Percentiles rank a stretch among this genome's conserved stretches.
Conservation (phyloP, 2,797 vertebrate genomes). For the Danio kyathit region DNA sequence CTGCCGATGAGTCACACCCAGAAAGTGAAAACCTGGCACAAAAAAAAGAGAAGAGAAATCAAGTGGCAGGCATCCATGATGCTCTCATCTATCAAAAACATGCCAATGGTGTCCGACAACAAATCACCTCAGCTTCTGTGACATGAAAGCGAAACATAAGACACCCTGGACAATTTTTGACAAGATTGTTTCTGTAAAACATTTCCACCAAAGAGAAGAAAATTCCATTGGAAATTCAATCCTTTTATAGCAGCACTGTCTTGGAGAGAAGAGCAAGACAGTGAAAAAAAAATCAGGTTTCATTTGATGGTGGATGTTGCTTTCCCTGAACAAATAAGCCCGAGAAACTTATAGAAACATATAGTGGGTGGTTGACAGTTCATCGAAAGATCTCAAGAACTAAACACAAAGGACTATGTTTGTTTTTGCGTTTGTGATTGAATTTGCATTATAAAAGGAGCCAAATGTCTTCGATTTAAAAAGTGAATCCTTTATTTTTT, state of each 20-base stretch:
- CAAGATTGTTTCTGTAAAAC: not conserved
- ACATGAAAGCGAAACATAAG: constrained; percentile 2
- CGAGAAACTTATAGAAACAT: constrained; percentile 6
- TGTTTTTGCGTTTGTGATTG: not conserved
- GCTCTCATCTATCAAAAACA: not conserved
- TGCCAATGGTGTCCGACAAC: not conserved
- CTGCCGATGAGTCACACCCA: not conserved
- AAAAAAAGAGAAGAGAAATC: not conserved
- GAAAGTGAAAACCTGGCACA: not conserved
- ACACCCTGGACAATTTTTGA: not conserved
- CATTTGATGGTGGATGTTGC: constrained; percentile 7
- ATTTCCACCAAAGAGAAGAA: not conserved
- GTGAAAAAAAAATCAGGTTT: not conserved
- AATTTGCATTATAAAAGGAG: constrained; percentile 21
- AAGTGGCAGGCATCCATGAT: not conserved
- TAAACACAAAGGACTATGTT: not conserved
- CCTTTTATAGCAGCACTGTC: not conserved
- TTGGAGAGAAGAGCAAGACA: not conserved
- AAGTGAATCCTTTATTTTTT: constrained; percentile 2
- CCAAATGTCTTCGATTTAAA: constrained; percentile 3
- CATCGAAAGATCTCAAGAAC: constrained; percentile 25
- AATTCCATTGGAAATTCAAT: not conserved
- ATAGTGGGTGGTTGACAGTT: constrained; percentile 25
- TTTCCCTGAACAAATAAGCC: constrained; percentile 22
- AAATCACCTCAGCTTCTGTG: not conserved